Percentiles rank a stretch among this genome's conserved stretches.
Evolutionary conservation across 2,113 vertebrate species (phyloP).

Genomic region (Pagrus major): DNA sequence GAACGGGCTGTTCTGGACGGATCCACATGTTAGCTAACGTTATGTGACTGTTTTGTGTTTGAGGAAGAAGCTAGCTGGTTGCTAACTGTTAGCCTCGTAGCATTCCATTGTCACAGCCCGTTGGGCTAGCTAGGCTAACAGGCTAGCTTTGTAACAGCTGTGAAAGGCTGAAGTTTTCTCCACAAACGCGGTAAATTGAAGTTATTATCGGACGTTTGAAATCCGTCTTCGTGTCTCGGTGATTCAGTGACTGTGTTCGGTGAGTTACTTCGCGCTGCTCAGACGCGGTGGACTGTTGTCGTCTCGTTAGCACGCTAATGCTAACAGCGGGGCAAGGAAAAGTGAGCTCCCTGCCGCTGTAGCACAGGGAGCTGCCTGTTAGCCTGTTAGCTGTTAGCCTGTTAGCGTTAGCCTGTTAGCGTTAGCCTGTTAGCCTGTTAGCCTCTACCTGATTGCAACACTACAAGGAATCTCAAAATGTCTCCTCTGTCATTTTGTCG

Average conservation of each 20-base stretch:
- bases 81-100: conserved; percentile 59
- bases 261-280: not conserved
- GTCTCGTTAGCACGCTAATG: conserved; percentile 53
- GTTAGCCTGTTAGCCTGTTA: too few species aligned
- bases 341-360: conserved; percentile 25
- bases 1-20: not conserved
- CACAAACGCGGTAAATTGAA: accelerated
- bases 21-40: not conserved
- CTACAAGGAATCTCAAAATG: conserved; percentile 71
- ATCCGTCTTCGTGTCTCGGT: accelerated
- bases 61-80: conserved; percentile 41
- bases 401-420: too few species aligned
- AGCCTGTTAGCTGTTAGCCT: conserved; percentile 62
- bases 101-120: conserved; percentile 78
- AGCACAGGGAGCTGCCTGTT: conserved; percentile 22
- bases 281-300: not conserved
- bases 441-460: conserved; percentile 23
- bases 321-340: conserved; percentile 25
- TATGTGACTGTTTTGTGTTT: conserved; percentile 25
- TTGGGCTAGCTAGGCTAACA: conserved; percentile 40
- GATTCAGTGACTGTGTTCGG: accelerated
- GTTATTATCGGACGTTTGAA: accelerated
- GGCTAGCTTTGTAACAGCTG: conserved; percentile 26
- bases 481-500: conserved; percentile 58
- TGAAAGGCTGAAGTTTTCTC: accelerated